Conservation (phyloP, 1,140 invertebrate genomes). For the Aphelenchoides fujianensis region DNA sequence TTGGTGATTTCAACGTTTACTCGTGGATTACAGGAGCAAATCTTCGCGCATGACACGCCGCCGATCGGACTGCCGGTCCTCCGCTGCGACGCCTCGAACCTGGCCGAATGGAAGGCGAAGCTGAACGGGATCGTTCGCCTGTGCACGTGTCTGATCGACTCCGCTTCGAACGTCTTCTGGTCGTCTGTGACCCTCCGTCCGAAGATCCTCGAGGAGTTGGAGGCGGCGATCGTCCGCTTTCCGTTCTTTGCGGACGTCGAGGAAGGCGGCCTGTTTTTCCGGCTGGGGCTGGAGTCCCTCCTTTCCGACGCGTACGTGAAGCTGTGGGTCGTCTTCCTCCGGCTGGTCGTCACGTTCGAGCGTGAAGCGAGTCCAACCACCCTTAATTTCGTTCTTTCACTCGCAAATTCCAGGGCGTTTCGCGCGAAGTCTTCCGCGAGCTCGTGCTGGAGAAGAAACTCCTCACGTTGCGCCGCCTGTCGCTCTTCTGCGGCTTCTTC, state of each 20-base stretch:
- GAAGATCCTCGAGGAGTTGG: slow-evolving; percentile 1
- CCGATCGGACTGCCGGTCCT: not conserved
- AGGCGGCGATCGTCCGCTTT: not conserved
- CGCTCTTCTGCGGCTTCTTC: not conserved
- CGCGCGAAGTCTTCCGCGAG: not conserved
- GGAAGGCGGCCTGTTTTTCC: not conserved
- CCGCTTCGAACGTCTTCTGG: slow-evolving; percentile 17
- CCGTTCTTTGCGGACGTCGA: slow-evolving; percentile 12
- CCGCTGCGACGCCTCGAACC: not conserved
- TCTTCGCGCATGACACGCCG: not conserved
- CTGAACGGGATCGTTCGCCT: not conserved
- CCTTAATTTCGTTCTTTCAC: not conserved
- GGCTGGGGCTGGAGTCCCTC: not conserved
- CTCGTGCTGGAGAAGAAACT: not conserved
- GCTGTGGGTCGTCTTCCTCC: slow-evolving; percentile 1
- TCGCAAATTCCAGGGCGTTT: no score
- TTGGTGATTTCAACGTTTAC: no score
- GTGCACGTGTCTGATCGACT: not conserved
- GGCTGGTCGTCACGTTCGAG: not conserved
- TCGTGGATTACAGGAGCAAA: slow-evolving; percentile 10
- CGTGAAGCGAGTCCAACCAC: slow-evolving; percentile 1
- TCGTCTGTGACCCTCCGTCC: not conserved
- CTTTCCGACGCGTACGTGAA: not conserved
- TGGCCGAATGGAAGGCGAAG: not conserved
- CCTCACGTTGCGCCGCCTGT: not conserved